Evolutionary conservation across 2,888 invertebrate genomes (phyloP), one percentile per base, ranked within the genome.

Genomic region (Rhorus exstirpatorius): DNA sequence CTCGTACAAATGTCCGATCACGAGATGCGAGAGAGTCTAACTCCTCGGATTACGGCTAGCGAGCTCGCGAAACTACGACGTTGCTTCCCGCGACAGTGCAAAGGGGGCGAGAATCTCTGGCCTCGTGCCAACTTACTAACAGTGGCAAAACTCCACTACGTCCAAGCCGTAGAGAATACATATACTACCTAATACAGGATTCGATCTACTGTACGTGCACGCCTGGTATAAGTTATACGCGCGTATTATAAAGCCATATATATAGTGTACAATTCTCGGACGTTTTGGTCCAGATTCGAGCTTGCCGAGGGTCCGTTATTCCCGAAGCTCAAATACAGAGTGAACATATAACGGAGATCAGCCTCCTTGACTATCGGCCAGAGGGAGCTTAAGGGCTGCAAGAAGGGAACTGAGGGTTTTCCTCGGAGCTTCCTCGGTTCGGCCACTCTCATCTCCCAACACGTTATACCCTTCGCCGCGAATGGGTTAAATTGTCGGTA

Each of bases 401-500:
- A 12, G 46, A 58, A 58, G 58, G 44, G n/a, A 31, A 12, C 58
- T 71, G 3, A 14, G 26, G 44, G 55, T 7, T 60, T 72, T 44
- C 46, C 61, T 53, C 68, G 49, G 7, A 70, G 31, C 63, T 60
- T 17, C 51, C 72, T 38, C 31, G 49, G 49, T 61, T 65, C 21
- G 8, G 24, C 17, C 14, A 31, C 55, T 58, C 44, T 53, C 26
- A 12, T 41, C 51, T 21, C 35, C 61, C 24, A 8, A 38, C n/a
- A n/a, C 17, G 12, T 53, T 19, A 60, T 55, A n/a, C n/a, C 61
- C 77, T 72, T 68, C 77, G 12, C 10, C 35, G 61, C 38, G 72
- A 78, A 76, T 60, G 71, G 71, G 78, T 79, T 79, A 79, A 83
- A 83, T 83, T 81, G 79, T 79, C 71, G 76, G 74, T 49, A 72